These are phyloP conservation scores for Macroglossus sobrinus DNA, from an alignment of 2,113 vertebrate genomes.

Conservation along the genomic window DNA sequence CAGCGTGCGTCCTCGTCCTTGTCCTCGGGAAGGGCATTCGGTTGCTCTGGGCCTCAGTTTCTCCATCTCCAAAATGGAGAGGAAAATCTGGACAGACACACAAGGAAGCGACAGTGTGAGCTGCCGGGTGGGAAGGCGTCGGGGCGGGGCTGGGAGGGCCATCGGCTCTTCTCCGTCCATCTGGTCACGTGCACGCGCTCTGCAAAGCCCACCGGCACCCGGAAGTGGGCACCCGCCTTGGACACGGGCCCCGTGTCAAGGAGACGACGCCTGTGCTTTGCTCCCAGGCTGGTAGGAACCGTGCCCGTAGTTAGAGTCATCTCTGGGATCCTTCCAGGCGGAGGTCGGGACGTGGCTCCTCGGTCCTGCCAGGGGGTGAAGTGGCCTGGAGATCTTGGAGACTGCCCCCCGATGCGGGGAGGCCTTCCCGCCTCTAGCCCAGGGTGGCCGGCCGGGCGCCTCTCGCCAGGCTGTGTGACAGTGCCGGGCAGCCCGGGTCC, in stretches of 20 bases:
- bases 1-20: neutral
- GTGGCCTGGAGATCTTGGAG: neutral
- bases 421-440: neutral
- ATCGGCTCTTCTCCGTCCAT: neutral
- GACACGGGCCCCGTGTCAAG: neutral
- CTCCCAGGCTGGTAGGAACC: neutral
- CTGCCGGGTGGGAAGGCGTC: neutral
- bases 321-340: neutral
- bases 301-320: neutral
- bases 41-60: neutral
- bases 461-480: too few relatives aligned
- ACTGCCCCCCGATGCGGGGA: neutral
- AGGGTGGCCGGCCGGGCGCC: neutral
- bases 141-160: neutral
- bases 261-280: neutral
- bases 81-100: neutral
- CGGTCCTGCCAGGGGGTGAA: neutral
- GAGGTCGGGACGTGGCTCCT: neutral
- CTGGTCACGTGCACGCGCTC: neutral
- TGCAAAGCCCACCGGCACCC: neutral
- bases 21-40: neutral
- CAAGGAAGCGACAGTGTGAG: neutral
- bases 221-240: neutral
- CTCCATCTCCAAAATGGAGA: neutral
- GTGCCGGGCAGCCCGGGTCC: neutral